Conservation (phyloP, 35 echinoderm and acorn worm species). For the Chiridota heheva region DNA sequence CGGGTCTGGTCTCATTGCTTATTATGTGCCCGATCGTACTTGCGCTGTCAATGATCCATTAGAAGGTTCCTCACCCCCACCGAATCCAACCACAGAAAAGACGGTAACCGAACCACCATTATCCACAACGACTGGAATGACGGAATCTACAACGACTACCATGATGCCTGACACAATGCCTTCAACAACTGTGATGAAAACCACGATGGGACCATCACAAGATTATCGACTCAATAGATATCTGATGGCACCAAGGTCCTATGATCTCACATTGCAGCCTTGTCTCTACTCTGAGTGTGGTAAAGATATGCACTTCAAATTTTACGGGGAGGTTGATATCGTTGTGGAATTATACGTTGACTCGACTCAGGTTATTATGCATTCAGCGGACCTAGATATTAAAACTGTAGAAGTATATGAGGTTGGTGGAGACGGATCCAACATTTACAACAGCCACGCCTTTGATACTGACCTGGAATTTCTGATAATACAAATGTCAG, state of each 20-base stretch:
- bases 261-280: slow-evolving; percentile 67
- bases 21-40: slow-evolving; percentile 77
- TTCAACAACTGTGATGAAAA: neutral
- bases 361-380: slow-evolving; percentile 67
- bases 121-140: neutral
- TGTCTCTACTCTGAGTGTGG: slow-evolving; percentile 57
- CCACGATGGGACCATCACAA: neutral
- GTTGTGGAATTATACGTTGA: slow-evolving; percentile 32
- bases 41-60: slow-evolving; percentile 12
- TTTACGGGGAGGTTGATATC: slow-evolving; percentile 85
- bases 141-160: neutral
- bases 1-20: slow-evolving; percentile 69
- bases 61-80: neutral
- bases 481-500: slow-evolving; percentile 43
- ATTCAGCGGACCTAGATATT: slow-evolving; percentile 62
- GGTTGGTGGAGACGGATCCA: neutral
- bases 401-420: neutral
- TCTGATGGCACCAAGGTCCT: slow-evolving; percentile 50
- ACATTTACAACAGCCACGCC: neutral
- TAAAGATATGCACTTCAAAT: slow-evolving; percentile 55
- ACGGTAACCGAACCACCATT: slow-evolving; percentile 1
- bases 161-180: neutral
- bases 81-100: neutral
- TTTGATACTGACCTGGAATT: slow-evolving; percentile 54
- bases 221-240: slow-evolving; percentile 56